Conservation (phyloP, 2,888 invertebrate genomes). For the Oxycera nigricornis region DNA sequence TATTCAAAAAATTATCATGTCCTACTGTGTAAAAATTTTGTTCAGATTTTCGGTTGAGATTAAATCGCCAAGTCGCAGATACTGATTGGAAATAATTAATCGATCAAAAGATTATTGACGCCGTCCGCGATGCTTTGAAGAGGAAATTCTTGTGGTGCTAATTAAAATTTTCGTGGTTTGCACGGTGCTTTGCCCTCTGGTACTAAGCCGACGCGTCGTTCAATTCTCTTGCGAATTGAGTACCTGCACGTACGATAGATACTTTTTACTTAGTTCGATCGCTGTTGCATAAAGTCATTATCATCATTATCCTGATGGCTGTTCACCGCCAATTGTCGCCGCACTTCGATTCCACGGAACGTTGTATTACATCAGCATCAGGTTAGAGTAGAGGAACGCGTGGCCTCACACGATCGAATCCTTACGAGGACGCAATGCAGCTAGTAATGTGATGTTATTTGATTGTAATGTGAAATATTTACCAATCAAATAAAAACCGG, state of each 20-base stretch:
- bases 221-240: not conserved
- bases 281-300: conserved; percentile 1
- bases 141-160: not conserved
- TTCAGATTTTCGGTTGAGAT: not conserved
- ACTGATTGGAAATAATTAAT: conserved; percentile 14
- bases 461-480: not conserved
- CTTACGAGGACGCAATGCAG: not conserved
- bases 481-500: not conserved
- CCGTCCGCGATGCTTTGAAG: not conserved
- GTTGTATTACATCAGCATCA: not conserved
- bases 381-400: not conserved
- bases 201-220: too few relatives aligned
- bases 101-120: conserved; percentile 26
- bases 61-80: not conserved
- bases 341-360: not conserved
- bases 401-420: not conserved
- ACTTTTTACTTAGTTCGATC: not conserved
- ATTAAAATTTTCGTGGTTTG: conserved; percentile 13
- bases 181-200: not conserved
- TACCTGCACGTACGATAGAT: not conserved
- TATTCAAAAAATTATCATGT: not conserved
- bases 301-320: conserved; percentile 18
- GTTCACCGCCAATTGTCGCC: not conserved
- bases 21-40: not conserved
- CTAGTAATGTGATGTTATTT: not conserved